phyloP scores from a whole-genome alignment of 53 echinoderm and acorn worm species.

The Astropecten irregularis region DNA sequence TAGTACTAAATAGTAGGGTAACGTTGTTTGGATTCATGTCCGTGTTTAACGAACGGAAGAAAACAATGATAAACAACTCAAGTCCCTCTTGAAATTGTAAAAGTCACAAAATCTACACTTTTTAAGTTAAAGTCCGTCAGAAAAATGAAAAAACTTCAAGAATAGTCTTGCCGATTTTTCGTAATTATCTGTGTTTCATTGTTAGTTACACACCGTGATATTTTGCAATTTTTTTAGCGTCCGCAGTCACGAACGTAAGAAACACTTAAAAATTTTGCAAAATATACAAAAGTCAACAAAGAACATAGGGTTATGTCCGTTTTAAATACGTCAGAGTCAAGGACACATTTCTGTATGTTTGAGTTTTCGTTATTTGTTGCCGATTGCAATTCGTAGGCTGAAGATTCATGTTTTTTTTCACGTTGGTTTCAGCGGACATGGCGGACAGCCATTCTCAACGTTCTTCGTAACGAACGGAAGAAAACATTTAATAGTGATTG shows the following conservation, averaged over 20 bases:
- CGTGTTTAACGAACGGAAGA: background rate
- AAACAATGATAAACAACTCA: background rate
- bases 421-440: conserved; percentile 10
- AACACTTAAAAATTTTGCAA: background rate
- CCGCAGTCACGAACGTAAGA: background rate
- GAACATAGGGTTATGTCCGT: background rate
- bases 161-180: background rate
- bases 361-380: background rate
- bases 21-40: no score
- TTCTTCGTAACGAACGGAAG: conserved; percentile 3
- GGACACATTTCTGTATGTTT: background rate
- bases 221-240: background rate
- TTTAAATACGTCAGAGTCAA: background rate
- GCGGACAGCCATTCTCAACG: background rate
- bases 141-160: background rate
- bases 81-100: background rate
- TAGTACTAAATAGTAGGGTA: background rate
- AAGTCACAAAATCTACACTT: background rate
- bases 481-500: background rate
- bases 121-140: background rate
- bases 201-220: conserved; percentile 18
- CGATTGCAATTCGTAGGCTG: background rate
- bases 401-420: background rate
- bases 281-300: background rate
- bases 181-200: background rate